Evolutionary conservation across 2,888 invertebrate species (phyloP), one percentile per base, ranked within the genome.

Genomic region (Frankliniella intonsa): DNA sequence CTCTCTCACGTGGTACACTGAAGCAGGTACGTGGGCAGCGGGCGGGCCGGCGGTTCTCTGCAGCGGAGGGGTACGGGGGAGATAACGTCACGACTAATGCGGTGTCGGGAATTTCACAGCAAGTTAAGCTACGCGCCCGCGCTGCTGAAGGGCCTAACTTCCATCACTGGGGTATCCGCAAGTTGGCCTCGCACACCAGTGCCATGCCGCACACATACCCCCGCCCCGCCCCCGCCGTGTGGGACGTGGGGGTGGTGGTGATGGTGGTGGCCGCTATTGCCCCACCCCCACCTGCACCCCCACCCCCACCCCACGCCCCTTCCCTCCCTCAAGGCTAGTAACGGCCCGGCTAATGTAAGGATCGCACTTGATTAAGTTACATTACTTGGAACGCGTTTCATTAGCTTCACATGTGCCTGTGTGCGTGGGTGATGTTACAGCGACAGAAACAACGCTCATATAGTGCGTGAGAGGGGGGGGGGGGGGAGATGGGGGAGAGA

Each of bases 301-400:
- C 38, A 38, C 38, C 38, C 5, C 38, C 38, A 3, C 38, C 38
- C 38, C 38, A 3, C 38, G 38, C 38, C 38, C 38, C 38, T 2
- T 38, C 38, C 38, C 38, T 38, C 38, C 38, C 38, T 38, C 38
- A 38, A 38, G 38, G 2, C 38, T 7, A 11, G 62, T 62, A 62
- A 62, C 62, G 62, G 17, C 14, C 62, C 25, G 69, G 69, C 69
- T 76, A 76, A 76, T 76, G 69, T 25, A 76, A 76, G 69, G 69
- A 76, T 76, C 69, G 69, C 69, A 25, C 69, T 76, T 76, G 69
- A 76, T 76, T 76, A 76, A 76, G 69, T 76, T 76, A 76, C 69
- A 76, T 76, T 25, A 76, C 69, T 76, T 76, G 69, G 69, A 76
- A 76, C 69, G 69, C 69, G 69, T 76, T 76, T 76, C 69, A 76